These are phyloP conservation scores for Brachystomella parvula DNA, from an alignment of 1,140 invertebrate species.

Conservation along the genomic window DNA sequence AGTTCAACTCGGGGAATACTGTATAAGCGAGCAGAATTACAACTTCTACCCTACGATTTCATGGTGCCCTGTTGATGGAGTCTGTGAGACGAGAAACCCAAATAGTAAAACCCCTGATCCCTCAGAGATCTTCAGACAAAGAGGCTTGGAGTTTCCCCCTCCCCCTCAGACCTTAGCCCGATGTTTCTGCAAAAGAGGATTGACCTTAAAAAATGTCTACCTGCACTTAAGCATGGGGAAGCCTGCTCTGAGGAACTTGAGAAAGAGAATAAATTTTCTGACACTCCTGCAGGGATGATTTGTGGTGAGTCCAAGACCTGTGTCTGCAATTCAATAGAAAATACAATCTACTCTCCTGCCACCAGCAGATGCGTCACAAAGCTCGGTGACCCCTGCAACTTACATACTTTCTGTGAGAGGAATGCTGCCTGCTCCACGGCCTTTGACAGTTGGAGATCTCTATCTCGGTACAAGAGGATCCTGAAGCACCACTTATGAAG, in stretches of 20 bases:
- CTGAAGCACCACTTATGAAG: background rate
- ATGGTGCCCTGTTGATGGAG: background rate
- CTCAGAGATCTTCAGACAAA: background rate
- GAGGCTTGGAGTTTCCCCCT: background rate
- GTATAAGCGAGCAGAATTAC: no score
- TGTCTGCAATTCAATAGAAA: background rate
- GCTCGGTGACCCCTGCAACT: background rate
- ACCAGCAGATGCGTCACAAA: background rate
- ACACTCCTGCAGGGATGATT: background rate
- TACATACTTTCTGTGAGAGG: background rate
- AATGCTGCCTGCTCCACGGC: background rate
- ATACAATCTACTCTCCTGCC: background rate
- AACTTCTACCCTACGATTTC: constrained; percentile 4
- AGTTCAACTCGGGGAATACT: no score
- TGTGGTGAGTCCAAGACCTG: background rate
- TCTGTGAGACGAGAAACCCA: background rate
- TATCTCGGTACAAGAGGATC: background rate
- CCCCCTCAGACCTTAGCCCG: background rate
- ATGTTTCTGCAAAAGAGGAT: background rate
- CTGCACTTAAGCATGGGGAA: background rate
- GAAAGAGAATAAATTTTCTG: background rate
- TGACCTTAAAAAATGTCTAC: background rate
- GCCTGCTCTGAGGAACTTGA: background rate
- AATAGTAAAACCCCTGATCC: background rate
- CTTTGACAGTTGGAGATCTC: background rate